Percentiles rank a stretch among this genome's conserved stretches.
Evolutionary conservation across 1,140 invertebrate species (phyloP).

Genomic region (Brachionus plicatilis): DNA sequence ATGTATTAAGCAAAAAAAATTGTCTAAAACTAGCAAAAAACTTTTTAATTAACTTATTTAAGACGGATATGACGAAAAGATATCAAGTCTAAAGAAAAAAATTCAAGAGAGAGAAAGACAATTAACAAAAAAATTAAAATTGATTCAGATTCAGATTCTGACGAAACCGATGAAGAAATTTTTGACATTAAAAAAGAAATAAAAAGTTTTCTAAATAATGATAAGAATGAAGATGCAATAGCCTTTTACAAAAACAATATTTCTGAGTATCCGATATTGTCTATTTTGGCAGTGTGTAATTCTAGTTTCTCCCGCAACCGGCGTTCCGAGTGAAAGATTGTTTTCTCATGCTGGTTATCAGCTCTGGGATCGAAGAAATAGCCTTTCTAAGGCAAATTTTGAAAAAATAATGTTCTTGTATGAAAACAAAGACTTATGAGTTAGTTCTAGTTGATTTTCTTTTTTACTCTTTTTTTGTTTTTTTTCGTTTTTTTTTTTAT

Average conservation of each 20-base stretch:
- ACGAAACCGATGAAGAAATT: background rate
- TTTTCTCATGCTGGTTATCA: too few species aligned
- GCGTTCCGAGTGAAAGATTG: too few species aligned
- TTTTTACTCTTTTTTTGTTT: too few species aligned
- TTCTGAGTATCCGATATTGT: background rate
- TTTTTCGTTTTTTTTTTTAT: too few species aligned
- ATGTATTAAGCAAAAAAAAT: background rate
- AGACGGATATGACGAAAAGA: background rate
- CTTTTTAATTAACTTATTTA: too few species aligned
- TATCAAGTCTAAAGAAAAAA: background rate
- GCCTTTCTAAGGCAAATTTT: too few species aligned
- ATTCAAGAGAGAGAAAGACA: background rate
- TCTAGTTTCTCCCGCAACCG: too few species aligned
- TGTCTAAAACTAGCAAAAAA: background rate
- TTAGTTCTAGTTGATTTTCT: too few species aligned
- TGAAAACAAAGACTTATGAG: too few species aligned
- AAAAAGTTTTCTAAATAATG: background rate
- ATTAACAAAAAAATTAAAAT: background rate
- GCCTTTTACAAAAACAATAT: background rate
- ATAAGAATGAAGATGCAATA: background rate
- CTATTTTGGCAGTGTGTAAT: too few species aligned
- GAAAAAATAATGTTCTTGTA: too few species aligned
- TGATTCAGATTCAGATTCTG: background rate
- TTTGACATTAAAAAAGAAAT: background rate
- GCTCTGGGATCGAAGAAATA: too few species aligned